Percentiles rank a stretch among this genome's conserved stretches.
Conservation (phyloP, 1,140 invertebrate genomes). For the Aleiodes sp. region DNA sequence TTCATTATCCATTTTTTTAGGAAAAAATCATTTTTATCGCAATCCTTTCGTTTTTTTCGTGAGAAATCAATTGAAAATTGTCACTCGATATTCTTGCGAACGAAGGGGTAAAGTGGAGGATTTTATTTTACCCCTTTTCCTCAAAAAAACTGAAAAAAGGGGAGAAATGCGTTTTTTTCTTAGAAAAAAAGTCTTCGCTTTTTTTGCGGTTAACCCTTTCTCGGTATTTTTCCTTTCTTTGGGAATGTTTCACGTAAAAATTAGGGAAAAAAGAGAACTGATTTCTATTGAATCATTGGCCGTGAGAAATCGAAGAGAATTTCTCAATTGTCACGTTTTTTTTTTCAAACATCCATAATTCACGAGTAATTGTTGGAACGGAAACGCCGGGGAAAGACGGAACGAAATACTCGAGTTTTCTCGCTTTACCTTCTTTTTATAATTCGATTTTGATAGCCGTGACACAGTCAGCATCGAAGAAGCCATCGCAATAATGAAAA, state of each 20-base stretch:
- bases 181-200: not conserved
- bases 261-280: not conserved
- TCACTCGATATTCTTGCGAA: conserved; percentile 33
- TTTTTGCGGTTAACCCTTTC: conserved; percentile 10
- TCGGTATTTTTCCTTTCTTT: not conserved
- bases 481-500: conserved; percentile 43
- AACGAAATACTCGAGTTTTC: not conserved
- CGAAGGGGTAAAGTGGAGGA: no score
- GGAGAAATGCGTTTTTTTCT: not conserved
- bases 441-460: conserved; percentile 52
- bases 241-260: not conserved
- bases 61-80: conserved; percentile 7
- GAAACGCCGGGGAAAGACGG: no score
- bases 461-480: conserved; percentile 27
- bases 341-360: no score
- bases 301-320: not conserved
- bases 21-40: conserved; percentile 26
- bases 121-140: no score
- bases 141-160: conserved; percentile 2
- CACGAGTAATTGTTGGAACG: no score
- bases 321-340: not conserved
- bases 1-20: not conserved
- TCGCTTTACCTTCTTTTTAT: conserved; percentile 35
- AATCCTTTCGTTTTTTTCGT: not conserved
- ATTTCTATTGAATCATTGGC: not conserved